phyloP scores from a whole-genome alignment of 2,888 invertebrate species.

The Oligia latruncula region DNA sequence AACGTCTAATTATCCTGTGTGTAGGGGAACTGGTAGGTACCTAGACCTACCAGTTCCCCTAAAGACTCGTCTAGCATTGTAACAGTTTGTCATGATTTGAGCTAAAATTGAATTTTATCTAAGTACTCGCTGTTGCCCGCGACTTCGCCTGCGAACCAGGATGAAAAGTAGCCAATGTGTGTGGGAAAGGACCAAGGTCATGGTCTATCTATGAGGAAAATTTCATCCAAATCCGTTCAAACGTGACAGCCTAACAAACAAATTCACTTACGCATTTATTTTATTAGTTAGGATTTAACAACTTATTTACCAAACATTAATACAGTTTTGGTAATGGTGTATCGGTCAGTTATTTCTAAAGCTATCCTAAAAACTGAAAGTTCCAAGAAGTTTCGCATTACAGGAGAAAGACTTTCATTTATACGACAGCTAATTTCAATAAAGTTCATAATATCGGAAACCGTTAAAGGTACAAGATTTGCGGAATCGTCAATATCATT shows the following conservation, averaged over 20 bases:
- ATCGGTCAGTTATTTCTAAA: background rate
- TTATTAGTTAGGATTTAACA: background rate
- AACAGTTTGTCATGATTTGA: background rate
- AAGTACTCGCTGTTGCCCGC: background rate
- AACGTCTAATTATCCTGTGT: background rate
- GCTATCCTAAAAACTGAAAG: background rate
- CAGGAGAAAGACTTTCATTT: background rate
- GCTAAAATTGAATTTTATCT: background rate
- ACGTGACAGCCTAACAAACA: background rate
- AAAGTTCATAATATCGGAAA: conserved; percentile 12
- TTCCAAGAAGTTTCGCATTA: background rate
- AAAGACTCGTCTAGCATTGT: background rate
- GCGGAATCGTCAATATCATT: conserved; percentile 40
- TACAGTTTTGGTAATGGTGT: background rate
- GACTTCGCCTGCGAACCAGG: too few species aligned
- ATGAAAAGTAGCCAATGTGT: background rate
- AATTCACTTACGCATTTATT: background rate
- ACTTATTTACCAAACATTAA: background rate
- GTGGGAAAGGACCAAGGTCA: background rate
- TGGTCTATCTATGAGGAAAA: background rate
- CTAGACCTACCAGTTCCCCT: background rate
- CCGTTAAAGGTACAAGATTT: conserved; percentile 31
- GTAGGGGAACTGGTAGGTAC: too few species aligned
- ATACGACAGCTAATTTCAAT: conserved; percentile 10
- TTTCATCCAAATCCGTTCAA: background rate